Conservation (phyloP, 2,888 invertebrate genomes). For the Salticus scenicus region DNA sequence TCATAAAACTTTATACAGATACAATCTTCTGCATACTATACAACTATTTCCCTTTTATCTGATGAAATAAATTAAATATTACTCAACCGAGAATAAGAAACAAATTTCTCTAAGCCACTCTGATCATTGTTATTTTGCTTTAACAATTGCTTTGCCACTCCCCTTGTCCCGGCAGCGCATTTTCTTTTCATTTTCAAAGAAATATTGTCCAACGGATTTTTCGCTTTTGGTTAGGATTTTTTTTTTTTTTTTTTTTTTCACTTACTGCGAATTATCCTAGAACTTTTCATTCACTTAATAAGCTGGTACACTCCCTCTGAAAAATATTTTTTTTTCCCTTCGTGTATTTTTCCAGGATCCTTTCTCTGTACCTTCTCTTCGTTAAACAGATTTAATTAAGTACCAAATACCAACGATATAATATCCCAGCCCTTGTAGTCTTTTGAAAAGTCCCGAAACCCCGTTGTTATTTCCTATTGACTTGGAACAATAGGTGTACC, state of each 20-base stretch:
- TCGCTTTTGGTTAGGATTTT: too few species aligned
- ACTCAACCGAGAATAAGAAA: too few species aligned
- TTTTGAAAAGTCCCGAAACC: constrained; percentile 19
- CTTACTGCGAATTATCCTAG: not conserved
- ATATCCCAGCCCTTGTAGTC: not conserved
- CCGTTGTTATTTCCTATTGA: constrained; percentile 25
- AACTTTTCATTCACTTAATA: not conserved
- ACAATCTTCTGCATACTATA: too few species aligned
- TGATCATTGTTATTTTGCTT: too few species aligned
- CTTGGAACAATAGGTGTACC: constrained; percentile 13
- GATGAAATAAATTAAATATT: too few species aligned
- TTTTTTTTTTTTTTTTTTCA: too few species aligned
- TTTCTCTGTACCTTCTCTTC: constrained; percentile 13
- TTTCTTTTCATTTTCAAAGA: too few species aligned
- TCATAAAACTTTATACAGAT: too few species aligned
- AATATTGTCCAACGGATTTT: not conserved
- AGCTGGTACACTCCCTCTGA: not conserved
- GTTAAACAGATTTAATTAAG: constrained; percentile 56
- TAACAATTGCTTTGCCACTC: too few species aligned
- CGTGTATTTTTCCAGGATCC: not conserved
- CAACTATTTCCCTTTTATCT: too few species aligned
- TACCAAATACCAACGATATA: constrained; percentile 30
- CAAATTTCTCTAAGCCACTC: too few species aligned
- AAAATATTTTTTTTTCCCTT: not conserved
- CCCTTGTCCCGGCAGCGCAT: too few species aligned